A percentile compares a stretch with the other conserved stretches of the same genome.
phyloP scores from a whole-genome alignment of 2,888 invertebrate genomes.

The Rhingia campestris region DNA sequence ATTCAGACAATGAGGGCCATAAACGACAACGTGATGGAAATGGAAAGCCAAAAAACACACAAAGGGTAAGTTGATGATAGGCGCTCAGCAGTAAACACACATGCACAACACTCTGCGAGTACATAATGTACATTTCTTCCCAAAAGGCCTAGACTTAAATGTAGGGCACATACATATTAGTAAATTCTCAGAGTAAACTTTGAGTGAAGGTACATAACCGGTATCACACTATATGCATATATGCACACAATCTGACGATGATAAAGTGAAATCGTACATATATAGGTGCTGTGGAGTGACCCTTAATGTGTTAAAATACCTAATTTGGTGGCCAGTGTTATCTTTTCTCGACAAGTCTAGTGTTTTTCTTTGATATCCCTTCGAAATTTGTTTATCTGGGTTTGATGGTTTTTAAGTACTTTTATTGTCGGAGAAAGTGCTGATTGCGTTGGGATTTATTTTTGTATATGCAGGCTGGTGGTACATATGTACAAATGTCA shows the following conservation, averaged over 20 bases:
- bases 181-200: background rate
- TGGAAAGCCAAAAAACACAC: constrained; percentile 9
- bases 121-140: constrained; percentile 1
- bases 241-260: background rate
- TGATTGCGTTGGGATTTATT: too few species aligned
- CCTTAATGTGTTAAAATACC: constrained; percentile 20
- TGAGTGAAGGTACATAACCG: background rate
- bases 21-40: background rate
- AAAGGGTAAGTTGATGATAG: constrained; percentile 51
- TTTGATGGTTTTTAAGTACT: background rate
- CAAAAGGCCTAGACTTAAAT: constrained; percentile 14
- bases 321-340: constrained; percentile 22
- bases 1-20: constrained; percentile 38
- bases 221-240: background rate
- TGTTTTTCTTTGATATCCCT: constrained; percentile 5
- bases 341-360: background rate
- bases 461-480: too few species aligned
- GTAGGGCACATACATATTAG: constrained; percentile 31
- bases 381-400: background rate
- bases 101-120: background rate
- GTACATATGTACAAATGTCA: too few species aligned
- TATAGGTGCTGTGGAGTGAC: constrained; percentile 3
- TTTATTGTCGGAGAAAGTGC: background rate
- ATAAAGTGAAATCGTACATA: constrained; percentile 18
- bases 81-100: background rate